Conservation (phyloP, 2,888 invertebrate species). For the Chymomyza caudatula region DNA sequence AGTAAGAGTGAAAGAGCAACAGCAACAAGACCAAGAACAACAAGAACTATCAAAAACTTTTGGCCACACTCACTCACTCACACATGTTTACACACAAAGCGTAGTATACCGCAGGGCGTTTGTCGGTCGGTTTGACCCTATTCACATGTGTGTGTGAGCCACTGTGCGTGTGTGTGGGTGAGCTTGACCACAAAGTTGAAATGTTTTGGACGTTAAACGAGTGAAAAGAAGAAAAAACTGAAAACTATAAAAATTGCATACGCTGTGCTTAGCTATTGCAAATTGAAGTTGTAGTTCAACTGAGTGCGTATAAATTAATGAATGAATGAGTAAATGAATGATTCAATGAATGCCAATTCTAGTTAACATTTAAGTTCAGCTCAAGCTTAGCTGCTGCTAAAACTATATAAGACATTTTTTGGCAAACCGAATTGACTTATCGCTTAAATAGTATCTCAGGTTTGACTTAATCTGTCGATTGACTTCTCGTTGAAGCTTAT, state of each 20-base stretch:
- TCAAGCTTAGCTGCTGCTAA: constrained; percentile 10
- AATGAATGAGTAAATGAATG: constrained; percentile 21
- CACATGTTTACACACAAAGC: neutral
- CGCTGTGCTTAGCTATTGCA: constrained; percentile 41
- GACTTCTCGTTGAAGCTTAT: too few species aligned
- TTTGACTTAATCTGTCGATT: too few species aligned
- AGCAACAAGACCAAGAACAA: constrained; percentile 12
- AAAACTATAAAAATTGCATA: constrained; percentile 11
- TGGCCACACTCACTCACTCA: neutral
- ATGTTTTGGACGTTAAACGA: constrained; percentile 55
- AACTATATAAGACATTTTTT: too few species aligned
- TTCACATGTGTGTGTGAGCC: constrained; percentile 14
- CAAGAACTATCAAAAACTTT: constrained; percentile 51
- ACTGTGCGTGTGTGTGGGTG: constrained; percentile 5
- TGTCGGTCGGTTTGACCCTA: constrained; percentile 41
- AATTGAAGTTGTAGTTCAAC: constrained; percentile 55
- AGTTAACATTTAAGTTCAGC: constrained; percentile 10
- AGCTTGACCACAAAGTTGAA: constrained; percentile 69
- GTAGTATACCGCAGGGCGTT: constrained; percentile 54
- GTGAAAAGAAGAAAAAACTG: neutral
- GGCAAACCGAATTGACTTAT: neutral
- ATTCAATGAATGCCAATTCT: neutral
- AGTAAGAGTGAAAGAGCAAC: neutral
- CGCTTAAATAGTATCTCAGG: too few species aligned
- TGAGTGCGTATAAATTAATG: constrained; percentile 44